Conservation (phyloP, 2,797 vertebrate genomes). For the Liparis tanakae region DNA sequence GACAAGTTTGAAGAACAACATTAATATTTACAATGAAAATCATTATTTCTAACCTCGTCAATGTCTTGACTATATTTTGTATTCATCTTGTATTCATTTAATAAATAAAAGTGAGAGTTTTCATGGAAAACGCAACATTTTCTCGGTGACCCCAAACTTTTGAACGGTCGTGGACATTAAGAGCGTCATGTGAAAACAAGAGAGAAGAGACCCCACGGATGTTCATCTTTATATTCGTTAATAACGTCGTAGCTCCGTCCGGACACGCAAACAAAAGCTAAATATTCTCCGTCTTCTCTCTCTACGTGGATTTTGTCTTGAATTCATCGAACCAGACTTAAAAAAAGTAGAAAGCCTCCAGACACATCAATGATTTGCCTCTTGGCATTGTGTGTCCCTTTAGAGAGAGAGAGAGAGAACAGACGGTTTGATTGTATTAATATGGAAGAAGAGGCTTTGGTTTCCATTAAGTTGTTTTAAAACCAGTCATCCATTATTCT, state of each 20-base stretch:
- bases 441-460: neutral
- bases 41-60: too few relatives aligned
- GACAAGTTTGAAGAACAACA: too few relatives aligned
- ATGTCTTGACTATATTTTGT: too few relatives aligned
- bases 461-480: conserved; percentile 29
- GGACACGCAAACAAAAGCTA: conserved; percentile 32
- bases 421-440: conserved; percentile 9
- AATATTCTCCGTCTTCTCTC: neutral
- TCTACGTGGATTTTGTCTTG: conserved; percentile 16
- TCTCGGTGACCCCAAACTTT: too few relatives aligned
- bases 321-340: conserved; percentile 16
- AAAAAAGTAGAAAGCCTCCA: neutral
- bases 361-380: neutral
- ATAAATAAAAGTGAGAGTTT: too few relatives aligned
- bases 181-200: conserved; percentile 38
- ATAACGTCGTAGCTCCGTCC: conserved; percentile 16
- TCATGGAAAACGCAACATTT: too few relatives aligned
- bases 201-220: conserved; percentile 10
- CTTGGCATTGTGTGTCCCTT: neutral
- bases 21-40: too few relatives aligned
- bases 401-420: neutral
- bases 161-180: too few relatives aligned
- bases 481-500: conserved; percentile 24
- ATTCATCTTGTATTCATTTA: too few relatives aligned
- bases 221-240: conserved; percentile 12